Evolutionary conservation across 2,797 vertebrate genomes (phyloP), one percentile per base, ranked within the genome.

Genomic region (Oryzias dopingdopingensis): DNA sequence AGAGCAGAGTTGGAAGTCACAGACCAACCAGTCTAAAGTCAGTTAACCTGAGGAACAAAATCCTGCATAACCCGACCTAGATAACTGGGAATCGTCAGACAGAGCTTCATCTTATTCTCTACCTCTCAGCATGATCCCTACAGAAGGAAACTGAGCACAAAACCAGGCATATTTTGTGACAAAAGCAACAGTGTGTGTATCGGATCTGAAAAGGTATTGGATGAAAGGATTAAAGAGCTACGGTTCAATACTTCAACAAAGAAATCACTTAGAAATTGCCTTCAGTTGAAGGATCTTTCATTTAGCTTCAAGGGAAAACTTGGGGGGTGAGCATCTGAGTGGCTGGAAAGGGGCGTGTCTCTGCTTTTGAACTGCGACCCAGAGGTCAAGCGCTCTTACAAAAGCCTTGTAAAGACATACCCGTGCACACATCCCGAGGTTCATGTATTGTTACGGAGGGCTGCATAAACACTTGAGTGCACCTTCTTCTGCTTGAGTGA

Each of bases 331-430:
- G 54, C 59, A 67, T 87, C 86, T 78, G 67, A 74, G 49, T 29
- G 55, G 52, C 53, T 65, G 62, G 40, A 68, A 47, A 47, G 65
- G 37, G 82, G 60, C 0, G 76, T 22, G 75, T 20, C 76, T 56
- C 40, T 0, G 43, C 23, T 41, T 83, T 79, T 85, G 81, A 87
- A 80, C 81, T 81, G 62, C 54, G 81, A 81, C 69, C 81, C 57
- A 1, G 4, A 72, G 85, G 84, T 87, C 72, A 76, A 83, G 80
- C 67, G 59, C 67, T 69, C 72, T 56, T 76, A 56, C 57, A n/a
- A 58, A 4, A 46, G 65, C 74, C 73, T 76, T 72, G 78, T 83
- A 83, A 87, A 86, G 82, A 73, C 75, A 81, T 22, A 73, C 59
- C 62, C 56, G 48, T 65, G 47, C 14, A 69, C 47, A 70, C 62